phyloP scores from a whole-genome alignment of 2,888 invertebrate species.

The Chaetogeoica ovagalla region DNA sequence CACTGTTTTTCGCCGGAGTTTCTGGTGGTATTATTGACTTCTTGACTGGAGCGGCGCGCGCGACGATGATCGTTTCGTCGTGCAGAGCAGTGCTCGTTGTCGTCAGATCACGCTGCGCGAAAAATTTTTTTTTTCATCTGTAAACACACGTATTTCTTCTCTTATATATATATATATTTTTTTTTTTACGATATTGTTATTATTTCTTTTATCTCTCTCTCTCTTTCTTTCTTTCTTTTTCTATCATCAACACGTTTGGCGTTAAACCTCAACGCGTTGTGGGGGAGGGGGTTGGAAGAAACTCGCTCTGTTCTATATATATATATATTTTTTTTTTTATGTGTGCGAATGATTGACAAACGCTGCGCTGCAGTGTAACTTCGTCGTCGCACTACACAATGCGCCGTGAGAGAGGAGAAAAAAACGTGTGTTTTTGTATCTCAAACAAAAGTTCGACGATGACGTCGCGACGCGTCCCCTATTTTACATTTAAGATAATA shows the following conservation, averaged over 20 bases:
- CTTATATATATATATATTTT: too few species aligned
- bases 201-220: not conserved
- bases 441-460: not conserved
- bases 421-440: not conserved
- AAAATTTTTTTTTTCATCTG: not conserved
- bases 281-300: not conserved
- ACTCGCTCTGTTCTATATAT: not conserved
- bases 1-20: too few species aligned
- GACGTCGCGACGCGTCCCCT: not conserved
- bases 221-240: not conserved
- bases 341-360: slow-evolving; percentile 29
- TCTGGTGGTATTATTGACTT: too few species aligned
- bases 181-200: not conserved
- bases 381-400: not conserved
- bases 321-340: not conserved
- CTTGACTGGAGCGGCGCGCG: too few species aligned
- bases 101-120: too few species aligned
- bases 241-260: slow-evolving; percentile 22
- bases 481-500: slow-evolving; percentile 29
- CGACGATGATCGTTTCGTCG: not conserved
- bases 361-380: slow-evolving; percentile 8
- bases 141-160: too few species aligned
- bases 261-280: not conserved
- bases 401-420: too few species aligned
- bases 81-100: too few species aligned